phyloP scores from a whole-genome alignment of 2,113 vertebrate genomes.

The Eleginops maclovinus region DNA sequence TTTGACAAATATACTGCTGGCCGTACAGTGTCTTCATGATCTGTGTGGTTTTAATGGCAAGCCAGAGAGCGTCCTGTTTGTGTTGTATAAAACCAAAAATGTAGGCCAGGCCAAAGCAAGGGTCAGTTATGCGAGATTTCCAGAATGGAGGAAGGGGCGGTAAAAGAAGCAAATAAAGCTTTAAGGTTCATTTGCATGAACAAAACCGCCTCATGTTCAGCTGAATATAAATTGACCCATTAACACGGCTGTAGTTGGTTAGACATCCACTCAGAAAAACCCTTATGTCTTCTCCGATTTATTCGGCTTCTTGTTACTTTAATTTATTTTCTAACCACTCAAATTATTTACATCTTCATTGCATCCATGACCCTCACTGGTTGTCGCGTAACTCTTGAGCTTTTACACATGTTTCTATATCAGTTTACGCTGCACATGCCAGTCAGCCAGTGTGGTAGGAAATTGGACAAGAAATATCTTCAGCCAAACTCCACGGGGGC shows the following conservation, averaged over 20 bases:
- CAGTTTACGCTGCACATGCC: background rate
- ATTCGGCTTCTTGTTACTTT: background rate
- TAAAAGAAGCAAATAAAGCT: constrained; percentile 9
- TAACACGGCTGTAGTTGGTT: background rate
- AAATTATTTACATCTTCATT: background rate
- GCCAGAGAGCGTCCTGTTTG: background rate
- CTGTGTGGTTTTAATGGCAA: constrained; percentile 17
- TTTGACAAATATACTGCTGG: background rate
- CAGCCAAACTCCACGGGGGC: background rate
- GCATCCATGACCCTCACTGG: background rate
- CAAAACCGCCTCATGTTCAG: constrained; percentile 2
- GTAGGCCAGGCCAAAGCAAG: constrained; percentile 42
- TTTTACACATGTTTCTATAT: constrained; percentile 2
- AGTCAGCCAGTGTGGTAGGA: constrained; percentile 18
- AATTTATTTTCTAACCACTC: background rate
- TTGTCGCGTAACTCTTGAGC: background rate
- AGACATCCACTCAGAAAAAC: constrained; percentile 9
- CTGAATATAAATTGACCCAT: constrained; percentile 10
- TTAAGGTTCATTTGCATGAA: constrained; percentile 24
- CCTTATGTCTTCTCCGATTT: background rate
- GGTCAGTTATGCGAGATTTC: constrained; percentile 23
- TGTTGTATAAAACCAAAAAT: constrained; percentile 41
- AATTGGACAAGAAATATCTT: constrained; percentile 32
- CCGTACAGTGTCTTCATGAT: constrained; percentile 3
- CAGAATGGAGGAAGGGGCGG: constrained; percentile 5